Evolutionary conservation across 2,113 vertebrate genomes (phyloP).

Genomic region (Hucho hucho): DNA sequence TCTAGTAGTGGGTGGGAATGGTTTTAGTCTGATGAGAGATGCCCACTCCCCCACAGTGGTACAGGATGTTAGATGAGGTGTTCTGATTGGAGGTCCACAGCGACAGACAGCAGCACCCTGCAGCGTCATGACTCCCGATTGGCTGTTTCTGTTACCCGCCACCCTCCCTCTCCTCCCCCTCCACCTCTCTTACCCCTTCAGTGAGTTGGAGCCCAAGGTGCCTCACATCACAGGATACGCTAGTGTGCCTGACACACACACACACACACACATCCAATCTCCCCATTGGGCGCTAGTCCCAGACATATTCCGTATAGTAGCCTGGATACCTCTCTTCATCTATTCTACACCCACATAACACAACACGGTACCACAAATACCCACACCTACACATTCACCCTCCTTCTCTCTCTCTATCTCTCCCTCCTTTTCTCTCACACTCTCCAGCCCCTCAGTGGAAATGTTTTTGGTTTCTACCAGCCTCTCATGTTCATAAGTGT

Average conservation of each 20-base stretch:
- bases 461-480: neutral
- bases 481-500: constrained; percentile 4
- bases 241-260: too few relatives aligned
- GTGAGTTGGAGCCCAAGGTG: constrained; percentile 35
- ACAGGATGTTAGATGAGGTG: neutral
- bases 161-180: neutral
- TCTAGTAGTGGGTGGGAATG: too few relatives aligned
- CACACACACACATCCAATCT: too few relatives aligned
- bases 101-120: constrained; percentile 7
- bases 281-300: too few relatives aligned
- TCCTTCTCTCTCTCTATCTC: too few relatives aligned
- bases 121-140: constrained; percentile 11
- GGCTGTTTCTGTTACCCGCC: neutral
- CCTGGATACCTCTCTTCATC: too few relatives aligned
- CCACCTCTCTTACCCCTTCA: too few relatives aligned
- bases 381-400: too few relatives aligned
- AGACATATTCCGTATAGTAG: too few relatives aligned
- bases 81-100: neutral
- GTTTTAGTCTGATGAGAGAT: neutral
- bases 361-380: too few relatives aligned
- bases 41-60: neutral
- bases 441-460: neutral
- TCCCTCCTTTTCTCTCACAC: too few relatives aligned
- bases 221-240: constrained; percentile 12
- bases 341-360: too few relatives aligned